These are phyloP conservation scores for Thysanoteuthis rhombus DNA, from an alignment of 2,888 invertebrate species.

Conservation along the genomic window DNA sequence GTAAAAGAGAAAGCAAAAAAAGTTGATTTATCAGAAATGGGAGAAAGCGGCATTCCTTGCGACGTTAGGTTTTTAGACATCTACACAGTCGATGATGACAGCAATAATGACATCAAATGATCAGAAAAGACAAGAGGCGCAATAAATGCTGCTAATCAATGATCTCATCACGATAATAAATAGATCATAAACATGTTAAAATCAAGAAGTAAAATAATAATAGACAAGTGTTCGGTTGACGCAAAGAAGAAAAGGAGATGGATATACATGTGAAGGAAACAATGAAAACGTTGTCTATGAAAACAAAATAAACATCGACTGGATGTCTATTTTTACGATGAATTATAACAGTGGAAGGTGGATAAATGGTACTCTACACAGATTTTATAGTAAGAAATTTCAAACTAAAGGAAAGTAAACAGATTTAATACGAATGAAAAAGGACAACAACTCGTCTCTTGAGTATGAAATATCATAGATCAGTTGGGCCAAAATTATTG, in stretches of 20 bases:
- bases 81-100: neutral
- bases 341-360: neutral
- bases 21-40: no score
- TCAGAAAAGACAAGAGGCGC: neutral
- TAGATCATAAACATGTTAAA: neutral
- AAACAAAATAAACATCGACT: neutral
- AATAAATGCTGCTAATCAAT: neutral
- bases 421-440: neutral
- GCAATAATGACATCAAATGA: neutral
- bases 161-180: neutral
- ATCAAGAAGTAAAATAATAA: neutral
- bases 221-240: neutral
- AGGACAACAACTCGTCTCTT: neutral
- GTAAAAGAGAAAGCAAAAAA: no score
- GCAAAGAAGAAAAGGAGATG: neutral
- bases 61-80: no score
- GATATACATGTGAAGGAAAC: neutral
- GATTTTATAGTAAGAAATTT: neutral
- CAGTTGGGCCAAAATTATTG: neutral
- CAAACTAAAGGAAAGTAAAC: neutral
- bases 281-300: neutral
- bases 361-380: neutral
- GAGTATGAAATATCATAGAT: neutral
- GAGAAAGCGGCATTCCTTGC: no score
- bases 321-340: neutral